A percentile compares a stretch with the other conserved stretches of the same genome.
Conservation (phyloP, 2,113 vertebrate species). For the Malurus cyaneus region DNA sequence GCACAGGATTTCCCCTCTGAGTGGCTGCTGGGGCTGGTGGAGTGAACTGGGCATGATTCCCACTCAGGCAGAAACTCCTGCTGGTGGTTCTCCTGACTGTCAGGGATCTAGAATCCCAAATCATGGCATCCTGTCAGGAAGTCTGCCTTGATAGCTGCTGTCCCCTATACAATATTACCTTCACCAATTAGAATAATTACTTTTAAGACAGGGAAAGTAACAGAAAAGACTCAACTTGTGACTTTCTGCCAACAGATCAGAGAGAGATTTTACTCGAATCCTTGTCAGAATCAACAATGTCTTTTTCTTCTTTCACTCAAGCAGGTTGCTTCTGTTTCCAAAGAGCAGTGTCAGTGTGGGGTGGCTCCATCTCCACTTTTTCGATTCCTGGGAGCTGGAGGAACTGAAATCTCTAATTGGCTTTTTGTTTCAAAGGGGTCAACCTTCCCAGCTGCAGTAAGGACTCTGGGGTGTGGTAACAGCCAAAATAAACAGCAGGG, state of each 20-base stretch:
- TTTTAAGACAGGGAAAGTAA: not conserved
- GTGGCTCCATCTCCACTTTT: accelerated
- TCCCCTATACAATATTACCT: not conserved
- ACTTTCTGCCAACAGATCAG: not conserved
- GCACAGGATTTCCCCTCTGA: not conserved
- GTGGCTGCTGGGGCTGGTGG: not conserved
- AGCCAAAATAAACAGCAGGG: not conserved
- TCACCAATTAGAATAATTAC: not conserved
- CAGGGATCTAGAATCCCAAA: not conserved
- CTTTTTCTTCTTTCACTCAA: not conserved
- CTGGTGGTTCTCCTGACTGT: not conserved
- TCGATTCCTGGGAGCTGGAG: not conserved
- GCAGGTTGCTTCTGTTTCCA: not conserved
- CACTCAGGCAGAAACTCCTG: not conserved
- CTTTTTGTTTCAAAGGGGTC: not conserved
- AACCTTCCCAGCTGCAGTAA: not conserved
- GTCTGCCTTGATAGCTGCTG: not conserved
- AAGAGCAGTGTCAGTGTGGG: not conserved
- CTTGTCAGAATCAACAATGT: not conserved
- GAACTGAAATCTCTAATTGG: not conserved
- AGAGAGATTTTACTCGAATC: not conserved
- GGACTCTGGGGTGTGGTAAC: not conserved
- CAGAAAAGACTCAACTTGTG: not conserved
- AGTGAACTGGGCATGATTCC: not conserved
- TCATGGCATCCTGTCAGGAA: not conserved